Percentiles rank a stretch among this genome's conserved stretches.
Conservation (phyloP, 2,113 vertebrate species). For the Rhinoptilus africanus region DNA sequence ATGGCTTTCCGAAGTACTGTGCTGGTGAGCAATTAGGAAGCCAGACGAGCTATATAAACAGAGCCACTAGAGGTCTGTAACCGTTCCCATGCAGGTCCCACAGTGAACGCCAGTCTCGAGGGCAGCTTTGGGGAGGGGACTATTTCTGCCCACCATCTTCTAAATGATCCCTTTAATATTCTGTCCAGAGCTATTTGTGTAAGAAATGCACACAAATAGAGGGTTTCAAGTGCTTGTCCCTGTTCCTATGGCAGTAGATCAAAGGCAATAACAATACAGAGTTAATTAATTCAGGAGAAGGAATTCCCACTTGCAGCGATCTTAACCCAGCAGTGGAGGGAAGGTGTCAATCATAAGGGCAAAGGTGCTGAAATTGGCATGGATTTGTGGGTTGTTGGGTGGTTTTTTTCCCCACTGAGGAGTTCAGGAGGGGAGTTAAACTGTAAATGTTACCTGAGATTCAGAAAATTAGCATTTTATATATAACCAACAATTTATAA, state of each 20-base stretch:
- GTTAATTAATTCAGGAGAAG: slow-evolving; percentile 55
- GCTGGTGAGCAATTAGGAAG: slow-evolving; percentile 17
- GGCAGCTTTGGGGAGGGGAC: not conserved
- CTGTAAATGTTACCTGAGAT: not conserved
- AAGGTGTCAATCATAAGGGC: slow-evolving; percentile 25
- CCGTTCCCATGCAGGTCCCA: not conserved
- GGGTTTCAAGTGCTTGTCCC: not conserved
- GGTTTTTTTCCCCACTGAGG: not conserved
- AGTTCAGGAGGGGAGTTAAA: not conserved
- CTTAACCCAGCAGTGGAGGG: slow-evolving; percentile 21
- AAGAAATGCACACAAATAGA: slow-evolving; percentile 29
- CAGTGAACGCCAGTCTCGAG: not conserved
- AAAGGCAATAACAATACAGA: slow-evolving; percentile 50
- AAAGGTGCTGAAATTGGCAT: not conserved
- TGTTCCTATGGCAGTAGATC: slow-evolving; percentile 59
- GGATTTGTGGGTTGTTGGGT: not conserved
- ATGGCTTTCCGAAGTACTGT: not conserved
- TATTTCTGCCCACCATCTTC: not conserved
- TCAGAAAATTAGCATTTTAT: not conserved
- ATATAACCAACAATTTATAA: not conserved
- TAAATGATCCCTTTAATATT: slow-evolving; percentile 23
- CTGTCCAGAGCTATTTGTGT: slow-evolving; percentile 8
- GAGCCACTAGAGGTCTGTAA: slow-evolving; percentile 55
- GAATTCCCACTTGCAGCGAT: slow-evolving; percentile 50
- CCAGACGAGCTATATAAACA: slow-evolving; percentile 16